Evolutionary conservation across 2,888 invertebrate species (phyloP).

Genomic region (Thysanoteuthis rhombus): DNA sequence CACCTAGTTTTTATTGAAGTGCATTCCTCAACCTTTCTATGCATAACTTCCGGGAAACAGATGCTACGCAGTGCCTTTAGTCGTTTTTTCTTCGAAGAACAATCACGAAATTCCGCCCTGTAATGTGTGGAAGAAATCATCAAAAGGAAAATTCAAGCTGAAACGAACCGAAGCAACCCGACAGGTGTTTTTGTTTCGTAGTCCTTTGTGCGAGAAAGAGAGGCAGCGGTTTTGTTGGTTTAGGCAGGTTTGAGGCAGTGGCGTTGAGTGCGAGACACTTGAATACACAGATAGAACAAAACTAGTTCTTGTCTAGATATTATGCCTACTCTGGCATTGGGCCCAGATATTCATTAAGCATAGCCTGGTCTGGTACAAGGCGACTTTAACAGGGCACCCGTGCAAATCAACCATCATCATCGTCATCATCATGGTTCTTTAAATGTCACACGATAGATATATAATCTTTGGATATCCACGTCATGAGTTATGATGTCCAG

Average conservation of each 20-base stretch:
- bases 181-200: background rate
- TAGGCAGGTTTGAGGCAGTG: background rate
- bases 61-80: background rate
- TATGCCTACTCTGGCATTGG: background rate
- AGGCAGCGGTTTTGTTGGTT: background rate
- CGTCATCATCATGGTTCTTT: no score
- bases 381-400: no score
- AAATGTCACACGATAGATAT: no score
- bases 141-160: background rate
- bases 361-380: background rate
- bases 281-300: background rate
- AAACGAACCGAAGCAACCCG: background rate
- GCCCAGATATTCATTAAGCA: background rate
- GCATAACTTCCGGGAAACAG: background rate
- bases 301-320: background rate
- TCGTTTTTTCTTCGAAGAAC: background rate
- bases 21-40: background rate
- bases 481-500: no score
- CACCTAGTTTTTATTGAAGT: background rate
- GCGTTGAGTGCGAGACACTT: background rate
- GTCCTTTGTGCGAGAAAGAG: background rate
- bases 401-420: no score
- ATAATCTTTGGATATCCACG: no score
- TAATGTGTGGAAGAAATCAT: background rate
- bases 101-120: background rate